Evolutionary conservation across 1,140 invertebrate genomes (phyloP).

Genomic region (Leptinotarsa texana): DNA sequence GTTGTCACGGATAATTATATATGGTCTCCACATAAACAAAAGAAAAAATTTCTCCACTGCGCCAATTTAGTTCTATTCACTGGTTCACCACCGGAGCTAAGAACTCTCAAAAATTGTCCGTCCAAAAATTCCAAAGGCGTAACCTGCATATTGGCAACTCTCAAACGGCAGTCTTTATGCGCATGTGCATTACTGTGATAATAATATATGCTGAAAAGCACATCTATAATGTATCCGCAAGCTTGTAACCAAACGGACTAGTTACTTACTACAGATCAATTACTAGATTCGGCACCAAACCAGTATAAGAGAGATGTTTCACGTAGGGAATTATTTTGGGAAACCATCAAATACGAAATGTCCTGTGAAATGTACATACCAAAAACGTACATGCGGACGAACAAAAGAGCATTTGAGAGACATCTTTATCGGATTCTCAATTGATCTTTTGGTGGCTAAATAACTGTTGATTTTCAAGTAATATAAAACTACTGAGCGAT

Average conservation of each 20-base stretch:
- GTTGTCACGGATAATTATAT: constrained; percentile 53
- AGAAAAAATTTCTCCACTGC: constrained; percentile 58
- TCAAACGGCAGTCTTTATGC: constrained; percentile 45
- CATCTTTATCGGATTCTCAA: too few relatives aligned
- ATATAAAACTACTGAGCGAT: too few relatives aligned
- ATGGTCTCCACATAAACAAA: constrained; percentile 63
- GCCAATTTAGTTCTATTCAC: constrained; percentile 60
- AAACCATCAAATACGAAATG: constrained; percentile 61
- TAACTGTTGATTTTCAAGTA: too few relatives aligned
- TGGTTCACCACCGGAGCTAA: constrained; percentile 54
- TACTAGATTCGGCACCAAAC: constrained; percentile 60
- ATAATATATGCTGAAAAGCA: constrained; percentile 46
- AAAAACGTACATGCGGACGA: too few relatives aligned
- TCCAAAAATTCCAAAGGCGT: constrained; percentile 59
- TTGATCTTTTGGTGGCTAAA: too few relatives aligned
- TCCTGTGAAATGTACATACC: too few relatives aligned
- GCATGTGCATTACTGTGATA: constrained; percentile 36
- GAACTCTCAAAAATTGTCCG: constrained; percentile 53
- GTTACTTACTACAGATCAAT: constrained; percentile 57
- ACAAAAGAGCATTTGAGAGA: too few relatives aligned
- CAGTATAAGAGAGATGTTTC: constrained; percentile 55
- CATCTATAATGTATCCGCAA: not conserved
- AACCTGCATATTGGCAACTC: constrained; percentile 50
- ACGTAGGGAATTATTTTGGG: constrained; percentile 58
- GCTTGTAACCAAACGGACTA: constrained; percentile 57